Base-by-base conservation (phyloP, 2,888 invertebrate species). In the Bimastos eiseni region DNA sequence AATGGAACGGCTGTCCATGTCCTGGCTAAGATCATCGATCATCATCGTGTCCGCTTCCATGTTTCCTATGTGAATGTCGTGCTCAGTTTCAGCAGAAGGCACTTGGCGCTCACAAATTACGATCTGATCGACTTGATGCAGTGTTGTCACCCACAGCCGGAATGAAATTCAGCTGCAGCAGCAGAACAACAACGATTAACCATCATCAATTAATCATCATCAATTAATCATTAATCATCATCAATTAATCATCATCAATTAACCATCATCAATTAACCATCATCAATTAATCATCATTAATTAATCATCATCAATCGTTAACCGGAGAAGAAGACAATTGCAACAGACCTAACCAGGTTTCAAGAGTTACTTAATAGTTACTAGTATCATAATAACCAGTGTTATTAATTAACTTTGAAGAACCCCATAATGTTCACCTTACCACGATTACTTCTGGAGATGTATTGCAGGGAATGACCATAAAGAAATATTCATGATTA, bases 21-120 rank as follows among this genome's bases (percentile, higher is more conserved):
- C 91, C 41, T 88, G 41, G 37, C 90, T 90, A 86, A 89, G 88
- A 24, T 91, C 90, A n/a, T 91, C 91, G 38, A 88, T 90, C n/a
- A 90, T 91, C 84, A 89, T 89, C 3, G 91, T 91, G 38, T 91
- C 91, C 89, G 70, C 70, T 70, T 70, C 70, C 70, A 70, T 70
- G 70, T 70, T 70, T 70, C 70, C 70, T 30, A 70, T 30, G 30
- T n/a, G 70, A 70, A 70, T 30, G 70, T 70, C n/a, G 70, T 70
- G n/a, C 70, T 70, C 70, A n/a, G 70, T 70, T 70, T 70, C 70
- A 30, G 70, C n/a, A 70, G 70, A 70, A 70, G 70, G 70, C 70
- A 70, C 70, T 70, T 70, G 70, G 70, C 70, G 30, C 70, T 70
- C 70, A 70, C 70, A 70, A n/a, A n/a, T 70, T n/a, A 70, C 15